Percentiles rank a stretch among this genome's conserved stretches.
Conservation (phyloP, 2,888 invertebrate species). For the Lepidochitona cinerea region DNA sequence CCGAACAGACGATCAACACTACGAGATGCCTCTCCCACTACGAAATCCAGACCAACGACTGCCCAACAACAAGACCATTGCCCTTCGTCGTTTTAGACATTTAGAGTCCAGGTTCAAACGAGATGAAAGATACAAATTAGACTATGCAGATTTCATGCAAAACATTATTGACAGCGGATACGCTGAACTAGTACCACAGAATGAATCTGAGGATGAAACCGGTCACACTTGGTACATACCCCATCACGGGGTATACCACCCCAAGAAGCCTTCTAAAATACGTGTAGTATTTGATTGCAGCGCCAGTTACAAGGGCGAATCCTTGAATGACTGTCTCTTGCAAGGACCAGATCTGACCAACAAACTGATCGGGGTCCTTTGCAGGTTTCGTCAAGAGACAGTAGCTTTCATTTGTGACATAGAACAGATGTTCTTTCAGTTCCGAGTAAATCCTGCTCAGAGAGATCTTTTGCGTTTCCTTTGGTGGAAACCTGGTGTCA, state of each 20-base stretch:
- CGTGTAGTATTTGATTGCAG: constrained; percentile 35
- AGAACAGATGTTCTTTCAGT: constrained; percentile 28
- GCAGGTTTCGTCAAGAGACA: constrained; percentile 23
- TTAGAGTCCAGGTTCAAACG: neutral
- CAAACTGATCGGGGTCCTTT: constrained; percentile 28
- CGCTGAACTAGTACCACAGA: neutral
- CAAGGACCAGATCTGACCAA: constrained; percentile 34
- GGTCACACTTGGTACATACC: constrained; percentile 13
- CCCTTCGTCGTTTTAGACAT: constrained; percentile 7
- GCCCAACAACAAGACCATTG: constrained; percentile 19
- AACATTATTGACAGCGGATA: constrained; percentile 5
- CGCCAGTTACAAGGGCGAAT: constrained; percentile 16
- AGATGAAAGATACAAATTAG: constrained; percentile 6
- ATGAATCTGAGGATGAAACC: constrained; percentile 4
- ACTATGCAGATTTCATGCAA: constrained; percentile 10
- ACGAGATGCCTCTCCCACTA: too few relatives aligned
- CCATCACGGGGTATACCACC: constrained; percentile 15
- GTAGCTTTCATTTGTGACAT: constrained; percentile 32
- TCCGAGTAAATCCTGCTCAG: constrained; percentile 12
- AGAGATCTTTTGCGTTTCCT: constrained; percentile 23
- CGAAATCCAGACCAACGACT: too few relatives aligned
- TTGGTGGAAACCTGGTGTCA: constrained; percentile 10
- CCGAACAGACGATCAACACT: too few relatives aligned
- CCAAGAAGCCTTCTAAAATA: constrained; percentile 13
- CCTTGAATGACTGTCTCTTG: constrained; percentile 24